These are phyloP conservation scores for Gryllus longicercus DNA, from an alignment of 2,888 invertebrate species.

Conservation along the genomic window DNA sequence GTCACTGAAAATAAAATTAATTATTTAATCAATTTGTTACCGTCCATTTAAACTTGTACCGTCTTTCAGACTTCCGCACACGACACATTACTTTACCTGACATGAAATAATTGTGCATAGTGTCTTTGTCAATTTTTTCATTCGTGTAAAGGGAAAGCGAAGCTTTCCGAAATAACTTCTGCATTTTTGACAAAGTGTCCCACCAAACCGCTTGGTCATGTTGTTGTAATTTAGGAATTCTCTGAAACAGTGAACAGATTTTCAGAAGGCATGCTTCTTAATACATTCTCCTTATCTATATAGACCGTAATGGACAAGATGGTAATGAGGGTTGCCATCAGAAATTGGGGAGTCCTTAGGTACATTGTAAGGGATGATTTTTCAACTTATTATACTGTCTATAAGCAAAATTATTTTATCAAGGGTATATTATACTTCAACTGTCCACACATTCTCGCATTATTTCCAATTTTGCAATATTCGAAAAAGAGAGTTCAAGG, in stretches of 20 bases:
- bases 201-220: conserved; percentile 97
- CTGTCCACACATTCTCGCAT: no score
- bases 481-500: no score
- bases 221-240: conserved; percentile 90
- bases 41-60: not conserved
- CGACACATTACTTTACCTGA: conserved; percentile 63
- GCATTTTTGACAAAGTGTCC: conserved; percentile 94
- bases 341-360: no score
- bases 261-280: not conserved
- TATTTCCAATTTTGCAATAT: no score
- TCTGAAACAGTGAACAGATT: conserved; percentile 50
- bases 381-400: no score
- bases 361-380: no score
- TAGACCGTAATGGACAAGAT: no score
- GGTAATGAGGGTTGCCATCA: no score
- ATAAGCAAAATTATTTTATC: no score
- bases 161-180: conserved; percentile 88
- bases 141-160: conserved; percentile 78
- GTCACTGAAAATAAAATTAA: conserved; percentile 65
- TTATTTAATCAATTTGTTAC: not conserved
- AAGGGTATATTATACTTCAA: no score
- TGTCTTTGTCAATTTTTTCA: conserved; percentile 84
- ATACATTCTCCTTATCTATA: no score
- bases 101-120: conserved; percentile 98
- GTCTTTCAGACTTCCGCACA: not conserved